Evolutionary conservation across 2,888 invertebrate genomes (phyloP).

Genomic region (Andrena fulva): DNA sequence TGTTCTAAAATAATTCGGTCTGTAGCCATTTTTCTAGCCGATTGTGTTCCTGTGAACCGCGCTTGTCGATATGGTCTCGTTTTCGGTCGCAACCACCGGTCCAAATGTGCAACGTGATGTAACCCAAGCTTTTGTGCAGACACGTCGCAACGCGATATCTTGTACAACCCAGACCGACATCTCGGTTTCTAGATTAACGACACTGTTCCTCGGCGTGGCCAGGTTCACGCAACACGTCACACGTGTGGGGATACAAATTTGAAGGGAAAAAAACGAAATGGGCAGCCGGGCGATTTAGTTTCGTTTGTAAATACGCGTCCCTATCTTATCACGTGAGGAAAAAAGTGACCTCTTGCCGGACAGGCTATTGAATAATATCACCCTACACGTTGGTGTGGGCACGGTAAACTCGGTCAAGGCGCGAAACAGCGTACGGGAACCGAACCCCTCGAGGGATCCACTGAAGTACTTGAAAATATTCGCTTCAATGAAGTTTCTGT

Average conservation of each 20-base stretch:
- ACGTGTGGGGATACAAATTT: background rate
- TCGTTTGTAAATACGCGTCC: background rate
- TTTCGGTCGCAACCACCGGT: slow-evolving; percentile 38
- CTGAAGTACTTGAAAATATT: no score
- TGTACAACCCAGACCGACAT: slow-evolving; percentile 34
- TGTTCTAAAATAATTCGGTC: background rate
- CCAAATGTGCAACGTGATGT: slow-evolving; percentile 69
- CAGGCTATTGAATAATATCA: slow-evolving; percentile 40
- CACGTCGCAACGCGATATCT: slow-evolving; percentile 54
- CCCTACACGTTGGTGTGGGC: background rate
- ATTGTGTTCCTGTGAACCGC: slow-evolving; percentile 19
- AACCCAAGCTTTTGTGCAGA: slow-evolving; percentile 53
- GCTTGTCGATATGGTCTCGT: slow-evolving; percentile 23
- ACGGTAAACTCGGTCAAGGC: slow-evolving; percentile 45
- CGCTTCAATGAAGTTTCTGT: background rate
- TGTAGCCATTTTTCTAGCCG: background rate
- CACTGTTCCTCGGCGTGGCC: slow-evolving; percentile 6
- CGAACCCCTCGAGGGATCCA: background rate
- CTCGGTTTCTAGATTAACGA: slow-evolving; percentile 50
- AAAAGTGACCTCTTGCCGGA: slow-evolving; percentile 20
- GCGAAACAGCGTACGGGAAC: background rate
- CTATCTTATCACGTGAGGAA: slow-evolving; percentile 32
- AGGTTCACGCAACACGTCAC: background rate
- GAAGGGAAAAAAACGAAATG: background rate
- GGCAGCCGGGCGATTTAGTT: background rate